A percentile compares a stretch with the other conserved stretches of the same genome.
These are phyloP conservation scores for Grallaria varia DNA, from an alignment of 2,113 vertebrate genomes.

Conservation along the genomic window DNA sequence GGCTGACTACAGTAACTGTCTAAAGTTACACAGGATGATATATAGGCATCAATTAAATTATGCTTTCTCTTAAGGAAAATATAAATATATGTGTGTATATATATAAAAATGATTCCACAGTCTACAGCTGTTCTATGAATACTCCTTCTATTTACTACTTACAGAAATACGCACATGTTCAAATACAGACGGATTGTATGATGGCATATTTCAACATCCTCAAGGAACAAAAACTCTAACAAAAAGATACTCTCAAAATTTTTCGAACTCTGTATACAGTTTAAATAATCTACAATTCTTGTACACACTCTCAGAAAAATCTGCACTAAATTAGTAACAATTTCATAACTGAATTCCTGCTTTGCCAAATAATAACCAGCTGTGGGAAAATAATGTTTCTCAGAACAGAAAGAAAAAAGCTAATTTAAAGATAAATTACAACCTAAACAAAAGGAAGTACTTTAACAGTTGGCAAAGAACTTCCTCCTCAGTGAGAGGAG, in stretches of 20 bases:
- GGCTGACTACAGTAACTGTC: not conserved
- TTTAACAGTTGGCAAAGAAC: not conserved
- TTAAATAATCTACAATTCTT: not conserved
- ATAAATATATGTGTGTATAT: not conserved
- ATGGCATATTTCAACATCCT: not conserved
- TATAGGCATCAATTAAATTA: not conserved
- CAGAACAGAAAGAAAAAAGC: not conserved
- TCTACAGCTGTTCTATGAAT: not conserved
- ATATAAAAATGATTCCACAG: not conserved
- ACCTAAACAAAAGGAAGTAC: not conserved
- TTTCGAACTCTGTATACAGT: not conserved
- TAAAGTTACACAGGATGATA: not conserved
- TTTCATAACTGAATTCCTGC: constrained; percentile 4
- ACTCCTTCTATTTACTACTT: not conserved
- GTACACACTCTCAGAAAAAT: not conserved
- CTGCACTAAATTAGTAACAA: not conserved
- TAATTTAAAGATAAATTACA: not conserved
- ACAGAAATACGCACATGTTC: not conserved
- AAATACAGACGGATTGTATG: not conserved
- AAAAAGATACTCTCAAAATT: not conserved
- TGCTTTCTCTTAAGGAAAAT: not conserved
- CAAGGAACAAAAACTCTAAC: not conserved
- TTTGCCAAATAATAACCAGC: constrained; percentile 4
- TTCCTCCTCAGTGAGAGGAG: not conserved
- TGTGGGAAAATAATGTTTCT: not conserved